Evolutionary conservation across 2,113 vertebrate genomes (phyloP), one percentile per base, ranked within the genome.

Genomic region (Narcine bancroftii): DNA sequence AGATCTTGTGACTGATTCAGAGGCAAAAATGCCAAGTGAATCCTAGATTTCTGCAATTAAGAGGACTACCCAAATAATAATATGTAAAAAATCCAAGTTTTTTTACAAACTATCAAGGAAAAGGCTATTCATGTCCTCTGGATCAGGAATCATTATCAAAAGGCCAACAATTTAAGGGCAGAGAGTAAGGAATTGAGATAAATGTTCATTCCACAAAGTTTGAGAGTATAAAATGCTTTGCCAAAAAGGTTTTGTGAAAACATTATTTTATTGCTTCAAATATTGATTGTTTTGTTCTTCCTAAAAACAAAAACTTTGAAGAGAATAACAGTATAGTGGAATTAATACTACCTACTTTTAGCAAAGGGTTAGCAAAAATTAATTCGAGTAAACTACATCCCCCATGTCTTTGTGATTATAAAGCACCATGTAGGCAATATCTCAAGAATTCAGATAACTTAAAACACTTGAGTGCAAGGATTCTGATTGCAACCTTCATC

Each of bases 401-500:
- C 3, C 24, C 45, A 15, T 29, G 26, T 45, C 47, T 26, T 81
- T 81, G 77, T 81, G 45, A 10, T 26, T 81, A 10, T 33, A 53
- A 36, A n/a, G 42, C 36, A 77, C 39, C 36, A 77, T 45, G 50
- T 33, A 0, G 45, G 6, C 47, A 42, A 53, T 29, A 47, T 26
- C 45, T 33, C 39, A 81, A 81, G 24, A 24, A 50, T 50, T 81
- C 24, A 26, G 26, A 81, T 9, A 81, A 9, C 45, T 29, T 56
- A 56, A 36, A 85, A 33, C 81, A 85, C 50, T n/a, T 85, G 11
- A 87, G 56, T 87, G 36, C 21, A 56, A 71, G 4, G 71, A 91
- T 47, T 91, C 36, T 45, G 81, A 60, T 4, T 19, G 26, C 0
- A 93, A 98, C 98, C 97, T 99, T 99, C 98, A 99, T 99, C 83